Percentiles rank a stretch among this genome's conserved stretches.
These are phyloP conservation scores for Pangasius sanitwongsei DNA, from an alignment of 2,797 vertebrate genomes.

Conservation along the genomic window DNA sequence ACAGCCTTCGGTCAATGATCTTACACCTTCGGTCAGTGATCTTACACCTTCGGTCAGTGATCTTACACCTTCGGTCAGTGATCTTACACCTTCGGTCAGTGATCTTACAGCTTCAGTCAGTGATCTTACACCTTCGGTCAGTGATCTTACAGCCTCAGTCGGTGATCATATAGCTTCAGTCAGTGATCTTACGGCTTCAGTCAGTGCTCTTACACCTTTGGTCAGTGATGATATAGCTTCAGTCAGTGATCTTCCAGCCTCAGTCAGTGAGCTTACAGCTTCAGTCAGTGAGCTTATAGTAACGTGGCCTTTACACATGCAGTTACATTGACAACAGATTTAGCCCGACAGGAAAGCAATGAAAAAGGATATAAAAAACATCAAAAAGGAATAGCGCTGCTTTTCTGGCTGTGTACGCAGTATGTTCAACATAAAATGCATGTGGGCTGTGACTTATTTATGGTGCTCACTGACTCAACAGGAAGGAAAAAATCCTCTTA, in stretches of 20 bases:
- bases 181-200: too few relatives aligned
- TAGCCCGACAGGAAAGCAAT: slow-evolving; percentile 8
- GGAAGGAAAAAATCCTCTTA: slow-evolving; percentile 17
- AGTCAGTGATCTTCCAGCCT: not conserved
- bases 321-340: not conserved
- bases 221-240: not conserved
- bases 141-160: not conserved
- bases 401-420: slow-evolving; percentile 13
- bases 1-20: not conserved
- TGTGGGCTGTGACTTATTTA: slow-evolving; percentile 45
- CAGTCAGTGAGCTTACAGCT: not conserved
- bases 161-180: not conserved
- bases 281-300: not conserved
- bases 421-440: slow-evolving; percentile 44
- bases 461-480: slow-evolving; percentile 47
- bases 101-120: not conserved
- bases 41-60: not conserved
- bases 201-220: too few relatives aligned
- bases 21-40: not conserved
- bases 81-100: not conserved
- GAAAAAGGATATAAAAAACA: slow-evolving; percentile 31
- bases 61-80: not conserved
- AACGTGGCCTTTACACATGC: not conserved
- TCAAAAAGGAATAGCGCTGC: slow-evolving; percentile 29
- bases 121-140: not conserved